These are phyloP conservation scores for Excalfactoria chinensis DNA, from an alignment of 2,113 vertebrate species.

Conservation along the genomic window DNA sequence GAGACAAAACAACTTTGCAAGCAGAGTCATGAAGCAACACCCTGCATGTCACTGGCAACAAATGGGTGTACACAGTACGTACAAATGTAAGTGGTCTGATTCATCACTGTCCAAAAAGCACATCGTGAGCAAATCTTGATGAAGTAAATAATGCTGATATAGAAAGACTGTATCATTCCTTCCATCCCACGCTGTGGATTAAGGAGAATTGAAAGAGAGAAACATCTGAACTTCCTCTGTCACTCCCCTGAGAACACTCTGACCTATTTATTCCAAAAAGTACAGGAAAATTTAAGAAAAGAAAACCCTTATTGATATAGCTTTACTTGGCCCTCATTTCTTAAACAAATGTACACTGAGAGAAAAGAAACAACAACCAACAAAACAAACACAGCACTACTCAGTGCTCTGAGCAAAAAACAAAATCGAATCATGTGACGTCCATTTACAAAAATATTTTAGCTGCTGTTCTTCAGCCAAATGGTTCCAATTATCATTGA, in stretches of 20 bases:
- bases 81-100: not conserved
- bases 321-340: not conserved
- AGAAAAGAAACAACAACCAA: not conserved
- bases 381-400: not conserved
- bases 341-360: not conserved
- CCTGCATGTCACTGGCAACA: not conserved
- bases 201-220: not conserved
- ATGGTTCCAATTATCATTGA: not conserved
- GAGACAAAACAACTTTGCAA: not conserved
- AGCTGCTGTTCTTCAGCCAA: not conserved
- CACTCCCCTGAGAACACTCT: not conserved
- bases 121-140: not conserved
- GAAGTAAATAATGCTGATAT: slow-evolving; percentile 5
- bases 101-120: not conserved
- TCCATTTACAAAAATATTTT: not conserved
- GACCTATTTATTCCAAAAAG: not conserved
- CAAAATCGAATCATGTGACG: not conserved
- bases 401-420: not conserved
- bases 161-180: not conserved
- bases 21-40: not conserved
- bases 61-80: not conserved
- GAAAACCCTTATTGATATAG: not conserved
- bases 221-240: not conserved
- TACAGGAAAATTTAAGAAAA: not conserved
- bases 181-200: not conserved